A percentile compares a stretch with the other conserved stretches of the same genome.
Conservation (phyloP, 2,888 invertebrate species). For the Thymelicus sylvestris region DNA sequence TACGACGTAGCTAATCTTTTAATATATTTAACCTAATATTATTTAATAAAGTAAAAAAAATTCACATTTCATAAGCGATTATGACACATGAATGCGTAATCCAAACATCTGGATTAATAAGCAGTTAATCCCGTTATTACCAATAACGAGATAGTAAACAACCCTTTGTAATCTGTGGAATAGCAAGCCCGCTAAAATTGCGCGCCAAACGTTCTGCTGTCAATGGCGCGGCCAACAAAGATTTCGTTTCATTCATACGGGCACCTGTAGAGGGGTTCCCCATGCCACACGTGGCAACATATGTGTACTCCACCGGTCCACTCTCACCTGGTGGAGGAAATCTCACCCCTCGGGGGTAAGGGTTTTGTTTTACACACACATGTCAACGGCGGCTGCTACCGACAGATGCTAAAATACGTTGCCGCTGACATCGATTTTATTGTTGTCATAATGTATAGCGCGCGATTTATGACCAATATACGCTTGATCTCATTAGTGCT, state of each 20-base stretch:
- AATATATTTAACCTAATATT: too few species aligned
- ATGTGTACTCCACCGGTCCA: conserved; percentile 55
- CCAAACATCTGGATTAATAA: conserved; percentile 12
- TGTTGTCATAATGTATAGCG: conserved; percentile 54
- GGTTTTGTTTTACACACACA: conserved; percentile 73
- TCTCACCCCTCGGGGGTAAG: conserved; percentile 74
- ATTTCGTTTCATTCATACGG: conserved; percentile 71
- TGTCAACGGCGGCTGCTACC: conserved; percentile 78
- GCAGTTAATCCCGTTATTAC: conserved; percentile 10
- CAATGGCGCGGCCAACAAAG: conserved; percentile 75
- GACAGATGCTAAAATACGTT: conserved; percentile 85
- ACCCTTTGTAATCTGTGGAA: conserved; percentile 55
- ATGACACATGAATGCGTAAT: neutral
- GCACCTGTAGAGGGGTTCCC: conserved; percentile 82
- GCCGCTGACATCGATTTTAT: conserved; percentile 70
- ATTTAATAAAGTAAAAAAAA: too few species aligned
- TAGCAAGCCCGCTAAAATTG: conserved; percentile 67
- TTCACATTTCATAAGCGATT: too few species aligned
- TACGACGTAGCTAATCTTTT: too few species aligned
- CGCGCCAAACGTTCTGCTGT: conserved; percentile 75
- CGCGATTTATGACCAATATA: conserved; percentile 42
- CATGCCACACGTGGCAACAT: conserved; percentile 78
- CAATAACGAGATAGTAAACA: conserved; percentile 52
- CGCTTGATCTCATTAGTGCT: neutral
- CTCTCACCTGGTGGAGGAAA: conserved; percentile 77